Conservation (phyloP, 2,797 vertebrate genomes). For the Pipistrellus pipistrellus region DNA sequence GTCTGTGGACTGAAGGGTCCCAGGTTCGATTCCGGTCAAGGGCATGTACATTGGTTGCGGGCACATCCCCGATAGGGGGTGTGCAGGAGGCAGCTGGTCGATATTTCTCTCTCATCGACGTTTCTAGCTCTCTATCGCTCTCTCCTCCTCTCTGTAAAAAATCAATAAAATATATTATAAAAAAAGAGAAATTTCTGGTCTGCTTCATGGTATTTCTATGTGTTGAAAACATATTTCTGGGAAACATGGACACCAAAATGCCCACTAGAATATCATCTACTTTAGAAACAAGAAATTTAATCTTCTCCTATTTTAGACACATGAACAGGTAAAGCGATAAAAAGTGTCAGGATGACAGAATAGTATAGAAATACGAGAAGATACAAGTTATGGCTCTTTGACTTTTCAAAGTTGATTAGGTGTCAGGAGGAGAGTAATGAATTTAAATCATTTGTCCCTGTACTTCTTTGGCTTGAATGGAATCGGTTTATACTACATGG, state of each 20-base stretch:
- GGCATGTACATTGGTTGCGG: too few species aligned
- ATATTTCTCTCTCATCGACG: too few species aligned
- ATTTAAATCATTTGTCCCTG: slow-evolving; percentile 13
- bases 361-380: slow-evolving; percentile 35
- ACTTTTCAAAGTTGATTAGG: slow-evolving; percentile 31
- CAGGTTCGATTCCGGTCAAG: too few species aligned
- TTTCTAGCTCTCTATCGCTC: too few species aligned
- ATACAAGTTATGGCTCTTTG: slow-evolving; percentile 48
- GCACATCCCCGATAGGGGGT: too few species aligned
- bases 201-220: slow-evolving; percentile 63
- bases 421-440: neutral
- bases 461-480: neutral
- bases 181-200: slow-evolving; percentile 43
- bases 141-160: too few species aligned
- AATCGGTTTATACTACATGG: neutral
- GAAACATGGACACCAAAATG: slow-evolving; percentile 73
- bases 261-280: slow-evolving; percentile 67
- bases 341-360: neutral
- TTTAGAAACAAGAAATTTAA: slow-evolving; percentile 65
- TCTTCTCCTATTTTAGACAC: slow-evolving; percentile 53
- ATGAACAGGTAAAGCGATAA: slow-evolving; percentile 27
- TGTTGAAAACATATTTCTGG: slow-evolving; percentile 69
- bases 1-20: too few species aligned
- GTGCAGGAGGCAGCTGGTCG: too few species aligned
- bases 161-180: too few species aligned